Base-by-base conservation (phyloP, 1,140 invertebrate species). In the Cepaea nemoralis region DNA sequence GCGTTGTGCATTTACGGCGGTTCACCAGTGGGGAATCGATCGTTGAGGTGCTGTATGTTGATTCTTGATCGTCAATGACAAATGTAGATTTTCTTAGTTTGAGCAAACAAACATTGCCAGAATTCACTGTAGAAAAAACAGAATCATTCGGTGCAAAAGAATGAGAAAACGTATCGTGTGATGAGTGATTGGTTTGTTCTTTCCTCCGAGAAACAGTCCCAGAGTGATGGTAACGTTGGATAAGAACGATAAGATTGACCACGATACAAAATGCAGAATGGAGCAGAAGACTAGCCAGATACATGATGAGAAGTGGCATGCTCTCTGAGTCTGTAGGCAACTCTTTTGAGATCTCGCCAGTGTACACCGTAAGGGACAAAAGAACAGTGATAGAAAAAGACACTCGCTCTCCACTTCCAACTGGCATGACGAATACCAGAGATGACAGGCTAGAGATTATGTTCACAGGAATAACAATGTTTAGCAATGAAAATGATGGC, bases 361-460 rank as follows among this genome's bases (percentile, higher is more conserved):
- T 92, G 85, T 93, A 93, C 27, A 94, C 93, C 40, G 92, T 92
- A 80, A 94, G 92, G 0, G 93, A 91, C 8, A 94, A 88, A 5
- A 94, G 88, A 31, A 93, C 92, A 6, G 93, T 93, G 31, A 94
- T 87, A 40, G 92, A 92, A 19, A 93, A 91, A 14, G 93, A 91
- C n/a, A 93, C 91, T 82, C 93, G 93, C 85, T 93, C 93, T 0
- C 93, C 93, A 3, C 91, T 91, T 75, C 93, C 92, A 0, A 93
- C 91, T 8, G 93, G 93, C 31, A 94, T 85, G 82, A 91, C 91
- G 88, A 94, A 94, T 22, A 93, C 93, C 0, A 94, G 87, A 24
- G 93, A 88, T 8, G 93, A 93, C 8, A 93, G 87, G 8, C 90
- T 86, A 0, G 92, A 93, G 89, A 94, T 91, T 88, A 93, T 92